Base-by-base conservation (phyloP, 2,797 vertebrate genomes). In the Diceros bicornis region DNA sequence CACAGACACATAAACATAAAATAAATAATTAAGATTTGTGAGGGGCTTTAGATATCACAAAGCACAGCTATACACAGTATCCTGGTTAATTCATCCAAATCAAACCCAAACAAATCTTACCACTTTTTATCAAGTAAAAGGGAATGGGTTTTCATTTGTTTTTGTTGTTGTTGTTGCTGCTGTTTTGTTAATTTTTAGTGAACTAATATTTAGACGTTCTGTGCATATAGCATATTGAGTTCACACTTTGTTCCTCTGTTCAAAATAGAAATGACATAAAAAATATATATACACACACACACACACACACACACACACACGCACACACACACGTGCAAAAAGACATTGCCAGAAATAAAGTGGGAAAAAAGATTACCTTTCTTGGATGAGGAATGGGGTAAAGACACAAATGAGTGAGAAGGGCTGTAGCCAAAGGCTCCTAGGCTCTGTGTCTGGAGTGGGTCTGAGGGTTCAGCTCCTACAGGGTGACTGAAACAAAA, bases 111-210 rank as follows among this genome's bases (percentile, higher is more conserved):
- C 3, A 23, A 79, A 34, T 37, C 10, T 59, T 47, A 55, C 20
- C n/a, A 4, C 57, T 85, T 92, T 83, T 91, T 18, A 74, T 10
- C 14, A 85, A 52, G 41, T n/a, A 32, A 94, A 88, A 89, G 66
- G 16, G 3, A 69, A 3, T 3, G 1, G 2, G 6, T 93, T 83
- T 85, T 72, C 32, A 79, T 34, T 50, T 21, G 47, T 25, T 18
- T 50, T 18, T 71, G 47, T 50, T 86, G 75, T 13, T 75, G 37
- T 47, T 55, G 29, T 41, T 37, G 69, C 41, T 87, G 41, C n/a
- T 66, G 16, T 68, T 59, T 57, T 29, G 27, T 83, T 94, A 55
- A 77, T 83, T 93, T 86, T 96, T 61, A 91, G 93, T 79, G 37
- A 93, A 66, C 27, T 52, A 6, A 50, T 87, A 64, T 89, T 81